Percentiles rank a stretch among this genome's conserved stretches.
These are phyloP conservation scores for Acromyrmex charruanus DNA, from an alignment of 1,140 invertebrate genomes.

Conservation along the genomic window DNA sequence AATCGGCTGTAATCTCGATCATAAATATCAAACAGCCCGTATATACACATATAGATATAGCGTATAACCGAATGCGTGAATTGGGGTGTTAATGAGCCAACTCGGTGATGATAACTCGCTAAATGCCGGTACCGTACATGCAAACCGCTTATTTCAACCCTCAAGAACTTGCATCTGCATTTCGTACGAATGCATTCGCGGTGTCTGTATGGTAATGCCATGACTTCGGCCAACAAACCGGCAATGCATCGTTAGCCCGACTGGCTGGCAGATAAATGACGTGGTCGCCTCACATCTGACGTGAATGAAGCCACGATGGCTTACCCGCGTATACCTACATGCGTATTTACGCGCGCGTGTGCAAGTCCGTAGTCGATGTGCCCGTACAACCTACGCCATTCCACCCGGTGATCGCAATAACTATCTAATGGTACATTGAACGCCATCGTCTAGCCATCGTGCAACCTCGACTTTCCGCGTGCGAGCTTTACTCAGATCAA, in stretches of 20 bases:
- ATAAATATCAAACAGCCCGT: slow-evolving; percentile 4
- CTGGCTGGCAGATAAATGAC: slow-evolving; percentile 82
- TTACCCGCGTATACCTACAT: slow-evolving; percentile 69
- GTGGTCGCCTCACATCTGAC: slow-evolving; percentile 82
- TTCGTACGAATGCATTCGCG: slow-evolving; percentile 41
- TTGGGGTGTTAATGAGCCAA: slow-evolving; percentile 46
- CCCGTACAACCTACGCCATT: slow-evolving; percentile 41
- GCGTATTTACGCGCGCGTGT: slow-evolving; percentile 55
- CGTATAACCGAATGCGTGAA: slow-evolving; percentile 41
- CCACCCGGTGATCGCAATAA: slow-evolving; percentile 78
- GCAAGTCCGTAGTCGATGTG: background rate
- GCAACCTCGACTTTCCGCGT: slow-evolving; percentile 40
- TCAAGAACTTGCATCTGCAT: slow-evolving; percentile 46
- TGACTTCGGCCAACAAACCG: slow-evolving; percentile 68
- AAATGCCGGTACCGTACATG: slow-evolving; percentile 40
- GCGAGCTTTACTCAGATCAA: slow-evolving; percentile 49
- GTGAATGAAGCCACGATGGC: slow-evolving; percentile 82
- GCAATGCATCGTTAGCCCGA: slow-evolving; percentile 82
- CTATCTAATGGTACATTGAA: slow-evolving; percentile 82
- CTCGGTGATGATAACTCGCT: slow-evolving; percentile 46
- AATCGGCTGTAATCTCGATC: slow-evolving; percentile 38
- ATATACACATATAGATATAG: background rate
- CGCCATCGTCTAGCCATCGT: slow-evolving; percentile 41
- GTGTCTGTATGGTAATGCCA: slow-evolving; percentile 37
- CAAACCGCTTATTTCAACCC: slow-evolving; percentile 43